phyloP scores from a whole-genome alignment of 53 echinoderm and acorn worm genomes.

The Echinarachnius parma region DNA sequence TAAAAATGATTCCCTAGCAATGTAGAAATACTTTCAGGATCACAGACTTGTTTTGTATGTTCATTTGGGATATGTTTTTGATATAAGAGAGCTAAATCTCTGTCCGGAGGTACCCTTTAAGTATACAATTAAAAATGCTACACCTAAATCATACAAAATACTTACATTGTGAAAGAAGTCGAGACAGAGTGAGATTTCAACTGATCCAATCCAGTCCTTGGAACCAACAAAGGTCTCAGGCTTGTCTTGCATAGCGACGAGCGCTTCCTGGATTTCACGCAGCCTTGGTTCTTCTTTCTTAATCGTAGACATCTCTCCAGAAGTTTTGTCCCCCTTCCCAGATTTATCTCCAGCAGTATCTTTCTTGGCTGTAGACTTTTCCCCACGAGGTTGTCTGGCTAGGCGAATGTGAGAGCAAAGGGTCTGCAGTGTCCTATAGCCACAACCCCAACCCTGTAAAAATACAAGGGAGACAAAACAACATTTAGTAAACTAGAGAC shows the following conservation, averaged over 20 bases:
- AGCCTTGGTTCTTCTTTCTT: conserved; percentile 49
- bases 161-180: conserved; percentile 65
- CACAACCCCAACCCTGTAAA: conserved; percentile 78
- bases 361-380: background rate
- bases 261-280: conserved; percentile 47
- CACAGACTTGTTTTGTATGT: too few species aligned
- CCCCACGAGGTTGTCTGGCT: background rate
- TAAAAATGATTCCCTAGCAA: too few species aligned
- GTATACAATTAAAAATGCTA: too few species aligned
- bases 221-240: conserved; percentile 49
- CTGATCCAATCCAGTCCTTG: conserved; percentile 69
- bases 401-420: conserved; percentile 58
- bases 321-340: too few species aligned
- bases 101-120: too few species aligned
- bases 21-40: too few species aligned
- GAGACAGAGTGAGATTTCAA: conserved; percentile 58
- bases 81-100: too few species aligned
- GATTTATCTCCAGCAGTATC: too few species aligned
- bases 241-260: conserved; percentile 69
- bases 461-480: too few species aligned
- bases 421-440: conserved; percentile 65
- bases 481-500: too few species aligned
- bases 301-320: too few species aligned
- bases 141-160: background rate
- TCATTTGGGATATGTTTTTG: too few species aligned